phyloP scores from a whole-genome alignment of 2,113 vertebrate species.

The Chelonoidis abingdonii region DNA sequence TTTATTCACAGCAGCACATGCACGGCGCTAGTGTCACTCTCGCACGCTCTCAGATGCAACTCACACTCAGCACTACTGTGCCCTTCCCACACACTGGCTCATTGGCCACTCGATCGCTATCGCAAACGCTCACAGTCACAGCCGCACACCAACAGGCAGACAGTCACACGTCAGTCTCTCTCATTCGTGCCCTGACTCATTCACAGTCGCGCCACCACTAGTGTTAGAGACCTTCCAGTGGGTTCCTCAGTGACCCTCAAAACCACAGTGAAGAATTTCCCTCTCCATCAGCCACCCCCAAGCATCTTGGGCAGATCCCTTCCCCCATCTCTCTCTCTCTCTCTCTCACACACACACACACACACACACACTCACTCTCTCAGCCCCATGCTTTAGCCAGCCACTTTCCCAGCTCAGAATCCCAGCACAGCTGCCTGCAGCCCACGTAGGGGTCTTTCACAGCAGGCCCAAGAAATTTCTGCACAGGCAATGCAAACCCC shows the following conservation, averaged over 20 bases:
- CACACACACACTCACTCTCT: too few species aligned
- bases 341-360: too few species aligned
- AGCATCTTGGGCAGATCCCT: neutral
- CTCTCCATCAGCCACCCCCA: neutral
- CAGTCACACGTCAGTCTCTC: too few species aligned
- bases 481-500: neutral
- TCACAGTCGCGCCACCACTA: neutral
- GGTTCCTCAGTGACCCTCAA: neutral
- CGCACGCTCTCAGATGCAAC: neutral
- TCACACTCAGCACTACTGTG: neutral
- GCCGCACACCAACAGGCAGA: neutral
- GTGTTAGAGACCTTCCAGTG: neutral
- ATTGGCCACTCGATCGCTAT: neutral
- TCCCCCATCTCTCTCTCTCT: too few species aligned
- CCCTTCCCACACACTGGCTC: neutral
- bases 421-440: neutral
- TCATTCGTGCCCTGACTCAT: neutral
- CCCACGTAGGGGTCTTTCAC: neutral
- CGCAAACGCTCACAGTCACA: neutral
- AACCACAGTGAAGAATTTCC: neutral
- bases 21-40: neutral
- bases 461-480: neutral
- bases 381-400: neutral
- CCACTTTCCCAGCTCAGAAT: neutral
- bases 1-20: neutral